Evolutionary conservation across 2,113 vertebrate species (phyloP), one percentile per base, ranked within the genome.

Genomic region (Genyomyrus donnyi): DNA sequence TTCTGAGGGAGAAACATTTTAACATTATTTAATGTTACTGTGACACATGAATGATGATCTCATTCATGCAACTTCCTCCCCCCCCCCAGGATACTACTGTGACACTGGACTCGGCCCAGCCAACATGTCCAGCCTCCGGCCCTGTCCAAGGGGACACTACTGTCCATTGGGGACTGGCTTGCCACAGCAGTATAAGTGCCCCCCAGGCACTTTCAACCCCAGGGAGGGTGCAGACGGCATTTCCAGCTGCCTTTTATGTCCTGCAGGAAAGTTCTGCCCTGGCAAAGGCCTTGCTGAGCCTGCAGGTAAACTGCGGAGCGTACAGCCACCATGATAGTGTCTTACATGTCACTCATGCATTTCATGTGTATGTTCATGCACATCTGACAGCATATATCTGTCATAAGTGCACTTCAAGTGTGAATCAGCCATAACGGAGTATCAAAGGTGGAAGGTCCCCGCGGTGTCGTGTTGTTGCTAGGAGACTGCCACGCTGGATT

Each of bases 131-230:
- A 93, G 94, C 46, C 93, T 94, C 11, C 95, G 94, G 91, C 96
- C 96, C 0, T 98, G 98, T 92, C 97, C 96, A 0, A 93, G 74
- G 91, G 97, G 98, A 17, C 96, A 97, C 92, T 99, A 97, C 92
- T 99, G 98, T 91, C 97, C 97, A 8, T 74, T 90, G 80, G 97
- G 97, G 56, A 98, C 97, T 0, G 91, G 89, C 45, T 31, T 93
- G 27, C 94, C 96, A 77, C 95, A 94, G 45, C 95, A 96, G 89
- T 92, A 97, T 92, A 95, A 96, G 91, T 99, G 97, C 89, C 97
- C 98, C 1, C 70, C 91, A 0, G 97, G 97, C 83, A 97, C 96
- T 24, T 98, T 97, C 17, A 96, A 97, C 83, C 93, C 96, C 0
- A 94, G 89, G 62, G 93, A 94, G 62, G 93, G 90, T 1, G 91